Evolutionary conservation across 2,797 vertebrate species (phyloP).

Genomic region (Manis javanica): DNA sequence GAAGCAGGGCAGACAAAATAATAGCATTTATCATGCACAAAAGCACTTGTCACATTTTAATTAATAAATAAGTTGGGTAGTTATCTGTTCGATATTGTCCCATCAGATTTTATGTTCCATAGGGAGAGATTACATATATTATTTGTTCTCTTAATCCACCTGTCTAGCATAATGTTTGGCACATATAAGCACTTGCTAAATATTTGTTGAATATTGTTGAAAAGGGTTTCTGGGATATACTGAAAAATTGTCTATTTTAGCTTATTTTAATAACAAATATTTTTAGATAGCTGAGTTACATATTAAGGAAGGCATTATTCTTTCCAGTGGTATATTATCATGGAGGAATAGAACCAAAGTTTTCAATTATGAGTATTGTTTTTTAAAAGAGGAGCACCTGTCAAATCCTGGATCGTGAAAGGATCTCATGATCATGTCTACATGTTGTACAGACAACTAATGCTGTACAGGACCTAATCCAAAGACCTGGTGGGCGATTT

Average conservation of each 20-base stretch:
- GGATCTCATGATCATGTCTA: neutral
- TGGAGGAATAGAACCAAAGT: neutral
- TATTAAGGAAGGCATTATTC: neutral
- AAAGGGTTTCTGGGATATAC: neutral
- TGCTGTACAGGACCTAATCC: neutral
- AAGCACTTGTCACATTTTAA: neutral
- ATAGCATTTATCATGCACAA: neutral
- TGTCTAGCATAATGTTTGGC: neutral
- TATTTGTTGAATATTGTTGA: neutral
- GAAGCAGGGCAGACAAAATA: neutral
- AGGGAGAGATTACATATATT: neutral
- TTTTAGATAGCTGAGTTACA: neutral
- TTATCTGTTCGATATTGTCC: neutral
- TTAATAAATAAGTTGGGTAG: conserved; percentile 5
- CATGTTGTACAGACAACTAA: neutral
- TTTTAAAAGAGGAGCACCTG: conserved; percentile 23
- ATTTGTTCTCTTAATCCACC: conserved; percentile 25
- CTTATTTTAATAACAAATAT: conserved; percentile 48
- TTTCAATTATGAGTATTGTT: neutral
- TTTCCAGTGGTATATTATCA: neutral
- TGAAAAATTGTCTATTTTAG: neutral
- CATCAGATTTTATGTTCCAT: conserved; percentile 30
- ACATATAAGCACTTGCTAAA: neutral
- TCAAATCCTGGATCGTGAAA: neutral
- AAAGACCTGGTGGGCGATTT: neutral